Percentiles rank a stretch among this genome's conserved stretches.
These are phyloP conservation scores for Eupithecia inturbata DNA, from an alignment of 2,888 invertebrate species.

Conservation along the genomic window DNA sequence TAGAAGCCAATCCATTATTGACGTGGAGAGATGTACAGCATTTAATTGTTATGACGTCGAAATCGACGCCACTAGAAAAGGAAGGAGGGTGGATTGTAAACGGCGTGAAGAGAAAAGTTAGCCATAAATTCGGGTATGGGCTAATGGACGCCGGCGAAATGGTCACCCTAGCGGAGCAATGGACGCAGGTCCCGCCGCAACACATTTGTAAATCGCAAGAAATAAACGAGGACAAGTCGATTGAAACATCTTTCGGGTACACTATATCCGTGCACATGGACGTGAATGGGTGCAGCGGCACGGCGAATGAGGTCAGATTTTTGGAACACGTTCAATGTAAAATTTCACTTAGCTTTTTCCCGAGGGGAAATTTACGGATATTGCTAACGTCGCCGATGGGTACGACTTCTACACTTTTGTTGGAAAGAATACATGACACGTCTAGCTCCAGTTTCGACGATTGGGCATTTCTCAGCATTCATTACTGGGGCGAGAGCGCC, in stretches of 20 bases:
- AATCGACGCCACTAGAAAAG: conserved; percentile 94
- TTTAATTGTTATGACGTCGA: conserved; percentile 94
- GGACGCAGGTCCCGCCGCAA: conserved; percentile 97
- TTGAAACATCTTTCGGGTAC: conserved; percentile 90
- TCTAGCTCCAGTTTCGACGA: conserved; percentile 97
- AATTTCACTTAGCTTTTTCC: conserved; percentile 95
- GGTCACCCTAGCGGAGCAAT: conserved; percentile 95
- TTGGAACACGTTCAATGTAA: conserved; percentile 99
- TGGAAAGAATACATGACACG: conserved; percentile 95
- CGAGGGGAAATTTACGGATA: conserved; percentile 96
- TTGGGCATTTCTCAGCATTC: conserved; percentile 99
- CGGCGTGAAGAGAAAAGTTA: conserved; percentile 96
- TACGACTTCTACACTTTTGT: conserved; percentile 95
- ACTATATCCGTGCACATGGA: conserved; percentile 93
- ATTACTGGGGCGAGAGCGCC: conserved; percentile 98
- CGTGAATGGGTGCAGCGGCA: conserved; percentile 94
- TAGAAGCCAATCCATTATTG: conserved; percentile 95
- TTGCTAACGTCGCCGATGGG: conserved; percentile 96
- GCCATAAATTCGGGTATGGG: conserved; percentile 99
- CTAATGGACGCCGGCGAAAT: conserved; percentile 98
- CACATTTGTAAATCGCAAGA: conserved; percentile 97
- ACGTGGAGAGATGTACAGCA: conserved; percentile 99
- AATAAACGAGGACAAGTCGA: conserved; percentile 92
- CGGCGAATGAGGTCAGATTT: conserved; percentile 93
- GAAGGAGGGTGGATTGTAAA: conserved; percentile 97